These are phyloP conservation scores for Polypedilum pembai DNA, from an alignment of 1,140 invertebrate genomes.

Conservation along the genomic window DNA sequence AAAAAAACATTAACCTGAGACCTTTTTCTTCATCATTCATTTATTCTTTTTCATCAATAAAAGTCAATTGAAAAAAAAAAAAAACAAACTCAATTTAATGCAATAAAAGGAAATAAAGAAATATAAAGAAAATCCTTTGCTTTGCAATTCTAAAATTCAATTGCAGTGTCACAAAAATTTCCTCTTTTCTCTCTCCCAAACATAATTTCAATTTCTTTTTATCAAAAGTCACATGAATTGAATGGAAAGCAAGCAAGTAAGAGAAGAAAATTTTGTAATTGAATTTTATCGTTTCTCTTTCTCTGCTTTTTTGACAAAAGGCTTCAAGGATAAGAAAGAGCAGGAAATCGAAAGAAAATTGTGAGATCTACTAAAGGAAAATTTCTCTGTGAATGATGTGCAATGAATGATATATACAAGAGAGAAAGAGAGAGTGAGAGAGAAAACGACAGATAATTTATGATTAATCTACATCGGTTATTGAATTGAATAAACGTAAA, in stretches of 20 bases:
- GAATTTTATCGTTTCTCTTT: neutral
- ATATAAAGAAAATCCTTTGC: no score
- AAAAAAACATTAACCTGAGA: no score
- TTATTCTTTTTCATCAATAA: no score
- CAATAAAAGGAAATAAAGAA: no score
- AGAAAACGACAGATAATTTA: neutral
- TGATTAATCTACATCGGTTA: slow-evolving; percentile 18
- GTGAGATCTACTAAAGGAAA: neutral
- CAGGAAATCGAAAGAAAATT: neutral
- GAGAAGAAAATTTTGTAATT: neutral
- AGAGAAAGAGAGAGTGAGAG: no score
- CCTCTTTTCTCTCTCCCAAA: no score
- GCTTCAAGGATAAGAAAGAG: neutral
- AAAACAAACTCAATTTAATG: no score
- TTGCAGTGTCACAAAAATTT: no score
- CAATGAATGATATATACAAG: neutral
- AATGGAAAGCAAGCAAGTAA: neutral
- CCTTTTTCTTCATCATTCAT: no score
- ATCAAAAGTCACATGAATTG: neutral
- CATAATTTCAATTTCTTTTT: no score
- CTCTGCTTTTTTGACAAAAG: neutral
- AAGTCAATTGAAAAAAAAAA: no score
- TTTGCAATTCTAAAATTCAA: no score
- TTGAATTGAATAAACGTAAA: neutral
- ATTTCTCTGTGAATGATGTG: neutral